These are phyloP conservation scores for Lycocorax pyrrhopterus DNA, from an alignment of 2,113 vertebrate species.

Conservation along the genomic window DNA sequence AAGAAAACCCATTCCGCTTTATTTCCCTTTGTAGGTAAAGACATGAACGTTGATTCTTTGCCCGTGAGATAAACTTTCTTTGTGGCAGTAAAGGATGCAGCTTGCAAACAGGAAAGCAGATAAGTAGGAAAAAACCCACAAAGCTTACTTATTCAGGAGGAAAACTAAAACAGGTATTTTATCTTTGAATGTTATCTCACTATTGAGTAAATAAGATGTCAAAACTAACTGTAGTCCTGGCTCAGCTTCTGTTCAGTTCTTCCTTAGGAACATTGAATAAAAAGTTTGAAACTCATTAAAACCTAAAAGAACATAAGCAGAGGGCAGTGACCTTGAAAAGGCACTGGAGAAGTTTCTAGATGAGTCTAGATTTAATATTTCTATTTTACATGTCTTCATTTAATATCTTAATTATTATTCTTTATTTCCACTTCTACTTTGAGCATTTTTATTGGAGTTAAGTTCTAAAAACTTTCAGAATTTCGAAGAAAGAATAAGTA, in stretches of 20 bases:
- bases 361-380: not conserved
- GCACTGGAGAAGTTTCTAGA: not conserved
- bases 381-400: not conserved
- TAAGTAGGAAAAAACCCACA: not conserved
- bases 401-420: not conserved
- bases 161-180: not conserved
- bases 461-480: not conserved
- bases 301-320: not conserved
- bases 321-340: not conserved
- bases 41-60: not conserved
- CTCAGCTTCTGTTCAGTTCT: not conserved
- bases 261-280: not conserved
- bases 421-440: not conserved
- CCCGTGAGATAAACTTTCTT: not conserved
- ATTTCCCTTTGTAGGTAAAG: not conserved
- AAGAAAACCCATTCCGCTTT: not conserved
- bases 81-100: not conserved
- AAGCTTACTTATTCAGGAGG: not conserved
- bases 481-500: not conserved
- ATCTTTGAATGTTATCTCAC: not conserved
- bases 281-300: not conserved
- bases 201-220: not conserved
- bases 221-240: not conserved
- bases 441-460: not conserved
- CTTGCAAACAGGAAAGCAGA: not conserved